phyloP scores from a whole-genome alignment of 2,113 vertebrate genomes.

The Macquaria australasica region DNA sequence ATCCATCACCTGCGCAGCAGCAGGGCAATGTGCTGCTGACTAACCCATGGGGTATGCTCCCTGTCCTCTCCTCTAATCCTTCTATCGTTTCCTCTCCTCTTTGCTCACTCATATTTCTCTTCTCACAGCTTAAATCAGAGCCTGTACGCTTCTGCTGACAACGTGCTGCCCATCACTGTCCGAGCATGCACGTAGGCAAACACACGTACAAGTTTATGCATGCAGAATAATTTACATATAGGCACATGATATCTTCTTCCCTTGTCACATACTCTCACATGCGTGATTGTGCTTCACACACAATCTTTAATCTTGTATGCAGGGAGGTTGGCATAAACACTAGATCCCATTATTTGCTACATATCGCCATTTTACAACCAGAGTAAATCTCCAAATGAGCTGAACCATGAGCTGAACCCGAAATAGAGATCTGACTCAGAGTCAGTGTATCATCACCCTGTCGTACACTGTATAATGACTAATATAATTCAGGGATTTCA shows the following conservation, averaged over 20 bases:
- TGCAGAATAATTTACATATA: slow-evolving; percentile 3
- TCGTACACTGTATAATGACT: neutral
- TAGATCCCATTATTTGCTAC: slow-evolving; percentile 13
- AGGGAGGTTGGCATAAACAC: neutral
- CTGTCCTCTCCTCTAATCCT: slow-evolving; percentile 31
- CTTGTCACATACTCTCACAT: neutral
- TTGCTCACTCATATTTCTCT: slow-evolving; percentile 63
- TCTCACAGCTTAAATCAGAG: slow-evolving; percentile 63
- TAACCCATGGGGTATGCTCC: slow-evolving; percentile 52
- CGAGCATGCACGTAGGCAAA: slow-evolving; percentile 44
- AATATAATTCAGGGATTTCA: slow-evolving; percentile 4
- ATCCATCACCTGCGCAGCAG: slow-evolving; percentile 82
- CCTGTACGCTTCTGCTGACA: slow-evolving; percentile 35
- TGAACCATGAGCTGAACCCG: slow-evolving; percentile 6
- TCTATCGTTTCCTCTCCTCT: slow-evolving; percentile 38
- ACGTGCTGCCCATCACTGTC: slow-evolving; percentile 60
- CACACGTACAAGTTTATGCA: slow-evolving; percentile 21
- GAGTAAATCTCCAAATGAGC: slow-evolving; percentile 45
- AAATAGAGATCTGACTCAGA: slow-evolving; percentile 29
- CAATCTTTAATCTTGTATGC: slow-evolving; percentile 1
- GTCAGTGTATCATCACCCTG: slow-evolving; percentile 24
- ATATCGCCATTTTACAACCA: slow-evolving; percentile 16
- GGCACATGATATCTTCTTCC: neutral
- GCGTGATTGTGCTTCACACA: neutral
- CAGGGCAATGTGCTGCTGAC: slow-evolving; percentile 77